These are phyloP conservation scores for Scolanthus callimorphus DNA, from an alignment of 92 coral and sea anemone species.

Conservation along the genomic window DNA sequence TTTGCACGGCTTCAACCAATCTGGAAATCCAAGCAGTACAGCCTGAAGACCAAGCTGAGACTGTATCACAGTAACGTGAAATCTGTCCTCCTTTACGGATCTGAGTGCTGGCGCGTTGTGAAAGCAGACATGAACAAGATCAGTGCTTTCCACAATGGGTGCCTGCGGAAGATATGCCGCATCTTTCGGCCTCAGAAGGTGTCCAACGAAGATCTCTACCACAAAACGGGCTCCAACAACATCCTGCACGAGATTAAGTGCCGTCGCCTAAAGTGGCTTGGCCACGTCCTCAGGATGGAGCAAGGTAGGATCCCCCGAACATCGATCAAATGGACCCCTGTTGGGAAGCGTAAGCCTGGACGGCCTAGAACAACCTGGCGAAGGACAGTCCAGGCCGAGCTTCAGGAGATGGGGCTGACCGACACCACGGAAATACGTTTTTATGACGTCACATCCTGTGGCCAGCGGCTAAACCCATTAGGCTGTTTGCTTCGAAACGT, in stretches of 20 bases:
- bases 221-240: conserved; percentile 6
- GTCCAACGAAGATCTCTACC: conserved; percentile 15
- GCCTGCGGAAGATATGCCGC: conserved; percentile 16
- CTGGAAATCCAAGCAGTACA: conserved; percentile 21
- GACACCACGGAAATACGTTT: background rate
- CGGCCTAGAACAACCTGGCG: conserved; percentile 23
- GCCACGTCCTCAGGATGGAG: conserved; percentile 8
- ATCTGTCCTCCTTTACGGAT: conserved; percentile 24
- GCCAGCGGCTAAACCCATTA: background rate
- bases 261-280: conserved; percentile 11
- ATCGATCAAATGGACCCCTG: conserved; percentile 9
- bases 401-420: background rate
- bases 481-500: too few species aligned
- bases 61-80: conserved; percentile 28
- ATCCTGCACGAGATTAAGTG: conserved; percentile 2
- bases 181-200: conserved; percentile 26
- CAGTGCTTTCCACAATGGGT: conserved; percentile 11
- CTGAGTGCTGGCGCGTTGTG: conserved; percentile 10
- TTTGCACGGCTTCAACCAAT: conserved; percentile 8
- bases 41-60: conserved; percentile 10
- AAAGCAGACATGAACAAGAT: conserved; percentile 6
- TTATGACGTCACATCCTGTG: background rate
- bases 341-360: conserved; percentile 1
- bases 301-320: conserved; percentile 4
- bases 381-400: conserved; percentile 16